Evolutionary conservation across 2,888 invertebrate genomes (phyloP), one percentile per base, ranked within the genome.

Genomic region (Timema cristinae): DNA sequence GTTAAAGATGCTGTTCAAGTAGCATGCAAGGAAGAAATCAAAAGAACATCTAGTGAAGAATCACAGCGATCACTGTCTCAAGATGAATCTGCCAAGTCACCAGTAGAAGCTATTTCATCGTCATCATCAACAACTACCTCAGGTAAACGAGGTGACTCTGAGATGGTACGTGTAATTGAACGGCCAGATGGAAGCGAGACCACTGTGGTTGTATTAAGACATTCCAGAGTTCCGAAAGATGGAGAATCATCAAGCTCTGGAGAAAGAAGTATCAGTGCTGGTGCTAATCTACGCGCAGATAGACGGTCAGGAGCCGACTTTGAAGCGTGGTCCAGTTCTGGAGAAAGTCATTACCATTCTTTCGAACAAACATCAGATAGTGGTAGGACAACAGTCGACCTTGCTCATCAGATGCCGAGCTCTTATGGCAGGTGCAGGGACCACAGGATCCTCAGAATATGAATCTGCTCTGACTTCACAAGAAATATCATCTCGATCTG

Each of bases 271-370:
- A 72, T 67, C 16, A 72, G 72, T 54, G 70, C 71, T 32, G 73
- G 69, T 61, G 70, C 71, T n/a, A 74, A 69, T 63, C 77, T 83
- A 5, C 83, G 82, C 59, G 83, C 82, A 4, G 92, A 91, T 76
- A 85, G 92, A 68, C 88, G 90, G 79, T 93, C 93, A 0, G 90
- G 90, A 54, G 88, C 91, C 48, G 93, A 94, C 78, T 85, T 91
- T 48, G 94, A 95, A 81, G 85, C 89, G 5, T 91, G 91, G 82
- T 94, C 94, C 0, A 94, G 94, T 82, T 94, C 94, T 13, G 94
- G 94, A 15, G 94, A 93, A 78, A 94, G 94, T 79, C 92, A 92
- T 77, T 94, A 94, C 79, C 94, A 93, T 75, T 95, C 95, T 75
- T 93, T 93, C 79, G 94, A 94, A 79, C 90, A 91, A 78, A 89